phyloP scores from a whole-genome alignment of 2,113 vertebrate genomes.

The Dipodomys ordii region DNA sequence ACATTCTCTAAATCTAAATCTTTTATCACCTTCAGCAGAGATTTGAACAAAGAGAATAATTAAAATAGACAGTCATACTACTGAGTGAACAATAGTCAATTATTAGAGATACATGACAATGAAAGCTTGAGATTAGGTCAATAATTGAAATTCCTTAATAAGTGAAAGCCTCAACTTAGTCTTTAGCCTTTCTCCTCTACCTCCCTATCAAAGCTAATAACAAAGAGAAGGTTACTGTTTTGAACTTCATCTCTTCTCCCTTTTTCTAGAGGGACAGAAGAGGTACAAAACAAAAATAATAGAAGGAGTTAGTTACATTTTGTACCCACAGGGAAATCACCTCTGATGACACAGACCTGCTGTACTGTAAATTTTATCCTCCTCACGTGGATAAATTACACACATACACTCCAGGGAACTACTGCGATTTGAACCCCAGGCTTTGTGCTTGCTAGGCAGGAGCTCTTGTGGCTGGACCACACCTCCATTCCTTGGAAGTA shows the following conservation, averaged over 20 bases:
- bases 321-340: background rate
- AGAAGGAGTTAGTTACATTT: background rate
- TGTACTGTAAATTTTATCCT: background rate
- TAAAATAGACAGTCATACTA: slow-evolving; percentile 75
- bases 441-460: no score
- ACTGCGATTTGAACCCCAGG: no score
- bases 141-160: slow-evolving; percentile 28
- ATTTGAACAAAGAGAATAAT: slow-evolving; percentile 62
- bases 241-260: background rate
- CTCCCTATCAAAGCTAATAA: background rate
- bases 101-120: background rate
- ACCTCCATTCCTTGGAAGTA: no score
- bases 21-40: slow-evolving; percentile 81
- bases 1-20: slow-evolving; percentile 82
- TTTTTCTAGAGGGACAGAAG: background rate
- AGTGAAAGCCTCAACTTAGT: background rate
- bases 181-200: background rate
- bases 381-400: background rate
- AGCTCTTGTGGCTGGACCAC: no score
- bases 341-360: background rate
- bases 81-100: background rate
- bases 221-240: background rate
- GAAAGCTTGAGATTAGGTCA: background rate
- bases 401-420: no score
- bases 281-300: background rate